phyloP scores from a whole-genome alignment of 1,140 invertebrate species.

The Apolygus lucorum region DNA sequence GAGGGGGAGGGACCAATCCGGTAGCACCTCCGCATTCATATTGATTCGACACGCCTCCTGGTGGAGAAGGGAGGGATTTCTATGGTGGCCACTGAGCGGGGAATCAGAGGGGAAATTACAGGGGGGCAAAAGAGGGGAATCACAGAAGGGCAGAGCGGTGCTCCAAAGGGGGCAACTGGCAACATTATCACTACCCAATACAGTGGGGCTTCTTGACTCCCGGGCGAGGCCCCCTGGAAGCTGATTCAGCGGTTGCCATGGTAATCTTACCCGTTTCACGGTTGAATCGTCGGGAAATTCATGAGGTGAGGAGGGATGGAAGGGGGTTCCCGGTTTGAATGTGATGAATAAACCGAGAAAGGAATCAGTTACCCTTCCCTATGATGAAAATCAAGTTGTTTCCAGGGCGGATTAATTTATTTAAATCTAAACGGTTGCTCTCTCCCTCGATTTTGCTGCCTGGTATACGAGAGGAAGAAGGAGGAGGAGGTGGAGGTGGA shows the following conservation, averaged over 20 bases:
- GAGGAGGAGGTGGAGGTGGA: no score
- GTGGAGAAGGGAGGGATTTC: neutral
- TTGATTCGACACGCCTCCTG: neutral
- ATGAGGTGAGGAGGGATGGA: neutral
- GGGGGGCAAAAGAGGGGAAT: neutral
- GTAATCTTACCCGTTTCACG: neutral
- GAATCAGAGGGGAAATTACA: neutral
- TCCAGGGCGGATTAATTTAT: no score
- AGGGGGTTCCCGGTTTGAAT: neutral
- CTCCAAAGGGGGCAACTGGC: no score
- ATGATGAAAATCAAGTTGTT: no score
- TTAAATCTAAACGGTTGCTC: no score
- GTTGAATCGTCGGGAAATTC: neutral
- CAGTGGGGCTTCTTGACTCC: conserved; percentile 7
- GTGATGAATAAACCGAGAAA: neutral
- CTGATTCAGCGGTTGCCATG: neutral
- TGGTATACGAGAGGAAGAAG: no score
- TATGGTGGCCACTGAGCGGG: neutral
- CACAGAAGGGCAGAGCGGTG: neutral
- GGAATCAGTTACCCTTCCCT: no score
- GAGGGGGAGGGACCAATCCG: neutral
- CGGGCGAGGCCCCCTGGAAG: neutral
- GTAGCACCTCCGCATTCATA: neutral
- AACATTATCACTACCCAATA: neutral
- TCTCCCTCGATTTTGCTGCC: no score